A percentile compares a stretch with the other conserved stretches of the same genome.
Conservation (phyloP, 2,113 vertebrate genomes). For the Sinocyclocheilus anophthalmus region DNA sequence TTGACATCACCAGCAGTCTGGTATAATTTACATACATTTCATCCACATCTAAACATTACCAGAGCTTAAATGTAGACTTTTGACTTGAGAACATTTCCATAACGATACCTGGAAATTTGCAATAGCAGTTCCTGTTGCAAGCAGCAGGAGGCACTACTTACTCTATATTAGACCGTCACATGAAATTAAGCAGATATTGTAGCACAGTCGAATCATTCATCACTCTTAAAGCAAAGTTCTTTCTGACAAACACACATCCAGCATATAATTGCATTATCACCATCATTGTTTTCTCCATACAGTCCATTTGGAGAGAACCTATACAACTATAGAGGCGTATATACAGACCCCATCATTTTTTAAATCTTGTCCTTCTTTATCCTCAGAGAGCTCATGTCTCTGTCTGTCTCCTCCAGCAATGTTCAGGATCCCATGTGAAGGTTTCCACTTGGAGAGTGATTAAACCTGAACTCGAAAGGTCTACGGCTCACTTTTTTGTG, state of each 20-base stretch:
- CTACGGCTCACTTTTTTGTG: slow-evolving; percentile 86
- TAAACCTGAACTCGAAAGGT: not conserved
- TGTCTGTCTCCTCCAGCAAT: not conserved
- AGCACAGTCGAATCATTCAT: not conserved
- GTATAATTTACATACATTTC: not conserved
- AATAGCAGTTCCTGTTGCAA: not conserved
- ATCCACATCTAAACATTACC: not conserved
- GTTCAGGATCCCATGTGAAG: not conserved
- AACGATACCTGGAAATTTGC: not conserved
- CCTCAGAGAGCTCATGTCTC: not conserved
- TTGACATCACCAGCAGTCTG: not conserved
- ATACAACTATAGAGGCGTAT: no score
- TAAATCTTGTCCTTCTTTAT: slow-evolving; percentile 12
- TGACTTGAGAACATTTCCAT: slow-evolving; percentile 3
- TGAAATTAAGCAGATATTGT: no score
- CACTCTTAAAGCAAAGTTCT: not conserved
- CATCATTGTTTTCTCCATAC: not conserved
- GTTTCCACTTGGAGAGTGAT: not conserved
- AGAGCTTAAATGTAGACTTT: not conserved
- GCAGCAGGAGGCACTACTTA: not conserved
- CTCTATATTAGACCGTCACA: not conserved
- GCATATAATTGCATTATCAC: not conserved
- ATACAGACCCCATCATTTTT: not conserved
- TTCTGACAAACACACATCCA: not conserved
- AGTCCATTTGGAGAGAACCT: not conserved